A percentile compares a stretch with the other conserved stretches of the same genome.
These are phyloP conservation scores for Phylloscopus whistleri DNA, from an alignment of 2,113 vertebrate genomes.

Conservation along the genomic window DNA sequence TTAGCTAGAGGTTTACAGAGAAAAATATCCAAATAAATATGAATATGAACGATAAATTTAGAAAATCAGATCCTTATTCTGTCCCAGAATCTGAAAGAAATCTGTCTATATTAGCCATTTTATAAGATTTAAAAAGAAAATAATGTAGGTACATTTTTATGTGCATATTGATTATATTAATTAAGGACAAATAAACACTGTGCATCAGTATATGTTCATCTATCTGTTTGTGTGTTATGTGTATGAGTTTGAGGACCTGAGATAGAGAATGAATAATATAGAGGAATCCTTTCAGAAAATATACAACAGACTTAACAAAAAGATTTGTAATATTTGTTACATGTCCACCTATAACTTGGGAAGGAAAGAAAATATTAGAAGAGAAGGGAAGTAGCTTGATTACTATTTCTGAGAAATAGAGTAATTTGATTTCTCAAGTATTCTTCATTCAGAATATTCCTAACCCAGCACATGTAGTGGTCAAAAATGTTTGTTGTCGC, in stretches of 20 bases:
- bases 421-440: neutral
- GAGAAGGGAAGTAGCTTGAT: neutral
- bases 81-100: neutral
- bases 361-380: neutral
- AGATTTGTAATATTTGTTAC: neutral
- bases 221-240: neutral
- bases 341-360: neutral
- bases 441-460: neutral
- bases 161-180: rapidly evolving
- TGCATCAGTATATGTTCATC: neutral
- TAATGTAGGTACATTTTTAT: neutral
- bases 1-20: neutral
- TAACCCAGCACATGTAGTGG: neutral
- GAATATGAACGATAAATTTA: neutral
- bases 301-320: neutral
- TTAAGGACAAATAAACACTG: neutral
- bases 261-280: neutral
- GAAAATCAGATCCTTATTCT: neutral
- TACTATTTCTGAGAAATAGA: neutral
- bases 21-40: neutral
- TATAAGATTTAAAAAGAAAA: neutral
- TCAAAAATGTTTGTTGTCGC: neutral
- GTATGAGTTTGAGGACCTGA: neutral
- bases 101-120: neutral
- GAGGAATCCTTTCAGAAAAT: neutral